Percentiles rank a stretch among this genome's conserved stretches.
Conservation (phyloP, 2,113 vertebrate genomes). For the Tragulus kanchil region DNA sequence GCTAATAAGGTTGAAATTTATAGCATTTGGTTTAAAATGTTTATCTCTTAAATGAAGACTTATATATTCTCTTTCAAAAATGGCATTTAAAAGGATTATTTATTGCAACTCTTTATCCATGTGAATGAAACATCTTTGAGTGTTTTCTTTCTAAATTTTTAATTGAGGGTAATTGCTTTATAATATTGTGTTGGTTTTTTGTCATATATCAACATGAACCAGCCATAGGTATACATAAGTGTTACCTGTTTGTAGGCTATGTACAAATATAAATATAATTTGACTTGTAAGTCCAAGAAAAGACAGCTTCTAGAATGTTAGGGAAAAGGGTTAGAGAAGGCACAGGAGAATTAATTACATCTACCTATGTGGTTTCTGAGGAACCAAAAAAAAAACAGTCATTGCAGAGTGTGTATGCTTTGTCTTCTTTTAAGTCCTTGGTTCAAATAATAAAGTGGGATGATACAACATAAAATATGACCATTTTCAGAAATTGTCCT, state of each 20-base stretch:
- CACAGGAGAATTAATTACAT: conserved; percentile 3
- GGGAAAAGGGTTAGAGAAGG: not conserved
- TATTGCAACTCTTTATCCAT: not conserved
- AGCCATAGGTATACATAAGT: not conserved
- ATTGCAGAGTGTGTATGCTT: not conserved
- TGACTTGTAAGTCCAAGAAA: not conserved
- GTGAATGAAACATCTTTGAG: not conserved
- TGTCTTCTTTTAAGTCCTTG: not conserved
- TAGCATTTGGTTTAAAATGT: not conserved
- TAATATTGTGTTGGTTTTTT: not conserved
- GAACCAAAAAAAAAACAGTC: not conserved
- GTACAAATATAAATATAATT: not conserved
- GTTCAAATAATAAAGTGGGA: conserved; percentile 37
- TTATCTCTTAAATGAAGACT: not conserved
- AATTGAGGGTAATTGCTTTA: not conserved
- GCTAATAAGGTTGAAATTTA: conserved; percentile 10
- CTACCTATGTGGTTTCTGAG: not conserved
- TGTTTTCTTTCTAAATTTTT: not conserved
- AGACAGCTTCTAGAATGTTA: not conserved
- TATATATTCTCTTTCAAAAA: conserved; percentile 16
- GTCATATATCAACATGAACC: not conserved
- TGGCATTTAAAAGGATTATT: conserved; percentile 19
- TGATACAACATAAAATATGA: not conserved
- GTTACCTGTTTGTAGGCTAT: not conserved
- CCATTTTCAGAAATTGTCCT: conserved; percentile 28